A percentile compares a stretch with the other conserved stretches of the same genome.
These are phyloP conservation scores for Nasonia longicornis DNA, from an alignment of 1,140 invertebrate genomes.

Conservation along the genomic window DNA sequence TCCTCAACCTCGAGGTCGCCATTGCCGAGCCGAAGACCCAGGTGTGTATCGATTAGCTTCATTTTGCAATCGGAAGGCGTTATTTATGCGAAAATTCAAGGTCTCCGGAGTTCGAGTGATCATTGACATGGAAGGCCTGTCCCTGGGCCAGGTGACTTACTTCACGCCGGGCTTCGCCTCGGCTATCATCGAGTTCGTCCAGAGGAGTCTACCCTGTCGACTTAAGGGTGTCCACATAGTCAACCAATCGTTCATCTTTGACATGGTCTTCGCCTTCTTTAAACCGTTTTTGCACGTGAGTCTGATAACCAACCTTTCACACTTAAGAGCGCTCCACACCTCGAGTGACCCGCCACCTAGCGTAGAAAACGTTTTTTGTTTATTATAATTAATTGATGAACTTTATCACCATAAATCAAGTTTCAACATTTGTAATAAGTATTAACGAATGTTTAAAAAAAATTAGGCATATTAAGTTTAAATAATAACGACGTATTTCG, in stretches of 20 bases:
- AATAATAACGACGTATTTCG: no score
- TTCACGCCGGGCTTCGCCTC: slow-evolving; percentile 79
- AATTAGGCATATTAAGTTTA: no score
- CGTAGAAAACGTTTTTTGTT: no score
- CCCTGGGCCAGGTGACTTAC: slow-evolving; percentile 75
- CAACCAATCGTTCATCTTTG: slow-evolving; percentile 83
- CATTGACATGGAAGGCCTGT: slow-evolving; percentile 77
- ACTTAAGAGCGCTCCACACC: no score
- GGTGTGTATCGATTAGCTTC: slow-evolving; percentile 56
- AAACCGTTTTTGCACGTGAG: slow-evolving; percentile 77
- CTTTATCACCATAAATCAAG: no score
- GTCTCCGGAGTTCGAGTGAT: slow-evolving; percentile 74
- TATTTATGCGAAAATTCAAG: slow-evolving; percentile 46
- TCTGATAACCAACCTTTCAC: not conserved
- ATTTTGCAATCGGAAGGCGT: no score
- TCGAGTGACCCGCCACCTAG: no score
- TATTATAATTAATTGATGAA: no score
- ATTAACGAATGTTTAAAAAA: no score
- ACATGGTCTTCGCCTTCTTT: slow-evolving; percentile 81
- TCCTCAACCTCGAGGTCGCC: slow-evolving; percentile 72
- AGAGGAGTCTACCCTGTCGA: slow-evolving; percentile 76
- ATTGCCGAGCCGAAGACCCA: slow-evolving; percentile 75
- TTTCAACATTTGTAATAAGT: no score
- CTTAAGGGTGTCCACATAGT: slow-evolving; percentile 81
- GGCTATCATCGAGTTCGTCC: slow-evolving; percentile 75